phyloP scores from a whole-genome alignment of 2,113 vertebrate genomes.

The Albula glossodonta region DNA sequence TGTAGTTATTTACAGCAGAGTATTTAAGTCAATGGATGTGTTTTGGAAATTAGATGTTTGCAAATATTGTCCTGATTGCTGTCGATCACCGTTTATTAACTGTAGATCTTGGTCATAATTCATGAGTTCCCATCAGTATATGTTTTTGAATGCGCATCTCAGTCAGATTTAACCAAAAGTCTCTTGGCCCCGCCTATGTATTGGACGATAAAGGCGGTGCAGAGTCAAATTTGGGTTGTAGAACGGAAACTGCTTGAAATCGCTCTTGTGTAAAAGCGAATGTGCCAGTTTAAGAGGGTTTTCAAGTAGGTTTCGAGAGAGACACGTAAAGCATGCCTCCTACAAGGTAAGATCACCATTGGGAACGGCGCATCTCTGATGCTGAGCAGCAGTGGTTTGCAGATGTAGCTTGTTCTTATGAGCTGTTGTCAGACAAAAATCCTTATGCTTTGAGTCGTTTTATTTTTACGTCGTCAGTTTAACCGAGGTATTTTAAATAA shows the following conservation, averaged over 20 bases:
- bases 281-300: background rate
- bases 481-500: background rate
- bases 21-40: too few species aligned
- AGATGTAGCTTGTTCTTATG: background rate
- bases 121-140: too few species aligned
- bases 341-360: constrained; percentile 28
- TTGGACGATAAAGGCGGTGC: too few species aligned
- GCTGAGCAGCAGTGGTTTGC: background rate
- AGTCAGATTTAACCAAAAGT: too few species aligned
- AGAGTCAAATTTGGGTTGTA: too few species aligned
- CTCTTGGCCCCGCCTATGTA: too few species aligned
- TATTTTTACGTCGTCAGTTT: background rate
- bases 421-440: background rate
- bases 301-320: background rate
- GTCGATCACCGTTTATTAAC: too few species aligned
- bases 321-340: constrained; percentile 28
- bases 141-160: too few species aligned
- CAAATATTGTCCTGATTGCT: too few species aligned
- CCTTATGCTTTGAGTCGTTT: background rate
- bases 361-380: background rate
- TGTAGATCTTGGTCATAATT: too few species aligned
- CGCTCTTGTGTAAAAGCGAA: constrained; percentile 12
- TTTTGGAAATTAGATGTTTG: too few species aligned
- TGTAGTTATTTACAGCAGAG: too few species aligned
- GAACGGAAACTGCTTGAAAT: constrained; percentile 21